These are phyloP conservation scores for Holothuria glaberrima DNA, from an alignment of 35 echinoderm and acorn worm genomes.

Conservation along the genomic window DNA sequence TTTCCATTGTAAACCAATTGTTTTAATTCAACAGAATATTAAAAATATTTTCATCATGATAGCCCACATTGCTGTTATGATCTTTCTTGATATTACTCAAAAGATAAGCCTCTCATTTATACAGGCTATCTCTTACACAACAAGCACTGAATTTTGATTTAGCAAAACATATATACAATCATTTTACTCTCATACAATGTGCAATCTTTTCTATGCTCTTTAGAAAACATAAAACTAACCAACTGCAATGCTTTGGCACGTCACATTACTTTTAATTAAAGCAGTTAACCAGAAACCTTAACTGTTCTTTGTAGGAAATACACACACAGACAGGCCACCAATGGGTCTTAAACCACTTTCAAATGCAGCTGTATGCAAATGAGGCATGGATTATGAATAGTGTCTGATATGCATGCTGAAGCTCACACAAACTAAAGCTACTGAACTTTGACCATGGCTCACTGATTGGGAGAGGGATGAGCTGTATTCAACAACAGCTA, in stretches of 20 bases:
- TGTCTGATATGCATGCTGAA: conserved; percentile 11
- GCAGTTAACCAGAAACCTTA: conserved; percentile 30
- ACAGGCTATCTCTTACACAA: background rate
- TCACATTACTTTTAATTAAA: conserved; percentile 24
- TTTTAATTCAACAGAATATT: too few relatives aligned
- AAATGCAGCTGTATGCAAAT: conserved; percentile 50
- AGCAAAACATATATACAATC: background rate
- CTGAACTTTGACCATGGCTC: conserved; percentile 35
- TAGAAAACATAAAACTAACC: background rate
- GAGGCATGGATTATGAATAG: conserved; percentile 31
- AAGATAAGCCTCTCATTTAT: too few relatives aligned
- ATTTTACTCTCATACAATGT: background rate
- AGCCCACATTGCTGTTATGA: too few relatives aligned
- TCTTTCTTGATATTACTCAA: too few relatives aligned
- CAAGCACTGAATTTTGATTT: background rate
- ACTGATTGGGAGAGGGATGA: conserved; percentile 28
- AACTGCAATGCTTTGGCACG: background rate
- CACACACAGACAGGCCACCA: background rate
- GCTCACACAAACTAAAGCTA: background rate
- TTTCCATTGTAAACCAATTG: too few relatives aligned
- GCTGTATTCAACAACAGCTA: background rate
- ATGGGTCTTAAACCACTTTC: conserved; percentile 16
- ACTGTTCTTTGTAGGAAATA: conserved; percentile 22
- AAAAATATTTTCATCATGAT: too few relatives aligned
- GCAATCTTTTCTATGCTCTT: background rate